These are phyloP conservation scores for Struthidea cinerea DNA, from an alignment of 2,113 vertebrate species.

Conservation along the genomic window DNA sequence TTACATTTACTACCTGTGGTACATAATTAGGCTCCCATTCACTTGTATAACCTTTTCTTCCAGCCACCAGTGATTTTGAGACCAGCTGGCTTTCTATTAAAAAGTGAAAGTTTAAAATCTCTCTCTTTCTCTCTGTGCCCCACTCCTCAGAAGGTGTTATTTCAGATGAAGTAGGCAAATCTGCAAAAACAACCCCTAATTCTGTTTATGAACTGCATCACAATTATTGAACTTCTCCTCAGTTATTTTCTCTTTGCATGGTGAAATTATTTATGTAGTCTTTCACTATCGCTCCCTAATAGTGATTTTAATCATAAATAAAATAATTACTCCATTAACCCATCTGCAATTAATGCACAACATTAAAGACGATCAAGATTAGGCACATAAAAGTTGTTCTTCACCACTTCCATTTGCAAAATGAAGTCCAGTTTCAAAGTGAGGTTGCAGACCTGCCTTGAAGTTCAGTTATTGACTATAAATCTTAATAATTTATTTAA, in stretches of 20 bases:
- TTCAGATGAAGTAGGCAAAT: background rate
- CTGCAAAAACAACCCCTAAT: background rate
- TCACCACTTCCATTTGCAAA: background rate
- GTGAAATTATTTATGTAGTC: constrained; percentile 12
- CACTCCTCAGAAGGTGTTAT: background rate
- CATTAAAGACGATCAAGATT: background rate
- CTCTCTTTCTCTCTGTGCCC: background rate
- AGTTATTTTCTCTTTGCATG: background rate
- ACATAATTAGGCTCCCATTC: constrained; percentile 58
- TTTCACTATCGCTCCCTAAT: background rate
- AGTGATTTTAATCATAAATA: constrained; percentile 13
- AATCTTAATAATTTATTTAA: background rate
- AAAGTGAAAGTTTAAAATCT: background rate
- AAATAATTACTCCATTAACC: background rate
- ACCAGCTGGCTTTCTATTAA: constrained; percentile 3
- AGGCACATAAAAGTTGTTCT: background rate
- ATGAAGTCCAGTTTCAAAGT: background rate
- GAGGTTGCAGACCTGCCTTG: background rate
- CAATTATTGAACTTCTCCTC: background rate
- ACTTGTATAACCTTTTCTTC: constrained; percentile 45
- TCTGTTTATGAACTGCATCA: background rate
- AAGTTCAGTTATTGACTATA: background rate
- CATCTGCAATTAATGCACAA: background rate
- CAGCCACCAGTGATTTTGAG: constrained; percentile 36
- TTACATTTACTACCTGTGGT: constrained; percentile 65